Conservation (phyloP, 2,888 invertebrate species). For the Nysson spinosus region DNA sequence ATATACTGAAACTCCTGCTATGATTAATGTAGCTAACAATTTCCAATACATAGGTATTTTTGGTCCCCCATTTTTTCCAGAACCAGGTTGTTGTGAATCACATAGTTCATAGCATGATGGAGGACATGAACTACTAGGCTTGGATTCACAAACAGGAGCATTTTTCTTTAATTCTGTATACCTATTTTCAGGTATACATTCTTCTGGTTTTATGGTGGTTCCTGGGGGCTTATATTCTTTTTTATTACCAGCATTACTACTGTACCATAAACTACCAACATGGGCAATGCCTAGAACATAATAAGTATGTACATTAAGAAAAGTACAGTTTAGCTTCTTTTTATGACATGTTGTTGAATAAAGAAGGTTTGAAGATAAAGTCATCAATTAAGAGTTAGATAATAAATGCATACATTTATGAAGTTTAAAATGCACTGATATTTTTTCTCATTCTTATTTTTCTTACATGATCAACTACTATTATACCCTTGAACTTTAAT, state of each 20-base stretch:
- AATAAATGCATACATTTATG: too few species aligned
- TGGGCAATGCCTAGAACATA: slow-evolving; percentile 56
- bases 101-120: slow-evolving; percentile 64
- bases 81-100: slow-evolving; percentile 10
- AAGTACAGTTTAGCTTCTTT: background rate
- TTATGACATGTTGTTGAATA: background rate
- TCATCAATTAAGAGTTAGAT: too few species aligned
- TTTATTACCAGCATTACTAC: slow-evolving; percentile 51
- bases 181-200: slow-evolving; percentile 62
- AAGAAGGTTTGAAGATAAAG: background rate
- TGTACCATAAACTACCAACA: slow-evolving; percentile 59
- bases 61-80: slow-evolving; percentile 26
- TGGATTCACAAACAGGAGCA: slow-evolving; percentile 58
- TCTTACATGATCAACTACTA: too few species aligned
- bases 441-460: too few species aligned
- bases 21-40: slow-evolving; percentile 66
- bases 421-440: too few species aligned
- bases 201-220: slow-evolving; percentile 67
- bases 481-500: too few species aligned
- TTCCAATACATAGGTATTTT: slow-evolving; percentile 67
- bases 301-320: background rate
- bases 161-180: slow-evolving; percentile 44
- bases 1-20: slow-evolving; percentile 69
- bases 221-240: slow-evolving; percentile 60
- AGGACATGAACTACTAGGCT: slow-evolving; percentile 60